Percentiles rank a stretch among this genome's conserved stretches.
These are phyloP conservation scores for Choloepus hoffmanni DNA, from an alignment of 2,113 vertebrate genomes.

Conservation along the genomic window DNA sequence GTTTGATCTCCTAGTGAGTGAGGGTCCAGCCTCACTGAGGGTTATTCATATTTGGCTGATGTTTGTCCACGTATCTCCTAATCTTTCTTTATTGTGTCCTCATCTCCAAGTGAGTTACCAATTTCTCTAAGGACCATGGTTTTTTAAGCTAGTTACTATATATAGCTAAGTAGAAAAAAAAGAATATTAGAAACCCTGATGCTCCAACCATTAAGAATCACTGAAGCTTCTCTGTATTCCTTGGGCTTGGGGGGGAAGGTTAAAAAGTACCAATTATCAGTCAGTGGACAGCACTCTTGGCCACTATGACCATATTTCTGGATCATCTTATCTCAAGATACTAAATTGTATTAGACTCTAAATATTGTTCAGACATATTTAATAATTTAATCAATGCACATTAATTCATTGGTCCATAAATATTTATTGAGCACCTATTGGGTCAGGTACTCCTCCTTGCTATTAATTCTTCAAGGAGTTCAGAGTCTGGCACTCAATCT, in stretches of 20 bases:
- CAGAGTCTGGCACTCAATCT: background rate
- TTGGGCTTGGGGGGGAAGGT: background rate
- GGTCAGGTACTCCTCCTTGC: background rate
- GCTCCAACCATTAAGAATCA: background rate
- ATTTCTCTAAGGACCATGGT: background rate
- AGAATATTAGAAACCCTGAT: background rate
- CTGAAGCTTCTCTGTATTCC: background rate
- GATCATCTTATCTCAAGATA: background rate
- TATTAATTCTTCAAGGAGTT: background rate
- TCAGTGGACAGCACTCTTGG: background rate
- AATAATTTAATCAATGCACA: background rate
- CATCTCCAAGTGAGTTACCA: background rate
- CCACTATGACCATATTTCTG: background rate
- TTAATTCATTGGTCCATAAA: background rate
- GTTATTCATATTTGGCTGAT: background rate
- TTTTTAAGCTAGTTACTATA: background rate
- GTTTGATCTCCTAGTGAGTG: background rate
- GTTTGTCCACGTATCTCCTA: background rate
- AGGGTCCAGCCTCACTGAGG: background rate
- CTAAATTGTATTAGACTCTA: background rate
- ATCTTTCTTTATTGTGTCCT: background rate
- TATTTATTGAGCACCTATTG: background rate
- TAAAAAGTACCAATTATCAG: background rate
- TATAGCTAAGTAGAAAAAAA: background rate
- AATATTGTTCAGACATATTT: background rate